These are phyloP conservation scores for Hexactinellida sp. DNA, from an alignment of 37 sponge, comb jelly and placozoan genomes.

Conservation along the genomic window DNA sequence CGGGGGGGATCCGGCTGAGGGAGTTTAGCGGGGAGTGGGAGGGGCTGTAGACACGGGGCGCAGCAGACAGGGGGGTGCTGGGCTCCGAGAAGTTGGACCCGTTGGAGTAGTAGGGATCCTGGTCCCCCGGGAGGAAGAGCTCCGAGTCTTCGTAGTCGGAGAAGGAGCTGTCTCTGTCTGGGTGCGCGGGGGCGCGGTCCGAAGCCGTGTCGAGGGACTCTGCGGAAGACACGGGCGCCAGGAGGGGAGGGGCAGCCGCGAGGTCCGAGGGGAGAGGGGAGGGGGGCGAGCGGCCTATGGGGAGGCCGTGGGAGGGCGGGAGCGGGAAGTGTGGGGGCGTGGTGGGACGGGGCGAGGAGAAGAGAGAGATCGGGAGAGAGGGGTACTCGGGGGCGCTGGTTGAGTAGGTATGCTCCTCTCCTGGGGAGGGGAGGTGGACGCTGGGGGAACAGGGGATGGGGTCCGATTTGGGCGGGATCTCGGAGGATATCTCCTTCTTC, in stretches of 20 bases:
- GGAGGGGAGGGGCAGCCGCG: background rate
- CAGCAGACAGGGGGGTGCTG: background rate
- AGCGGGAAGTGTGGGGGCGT: background rate
- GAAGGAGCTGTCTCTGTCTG: background rate
- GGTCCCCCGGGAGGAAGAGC: background rate
- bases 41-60: background rate
- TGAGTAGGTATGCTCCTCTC: conserved; percentile 4
- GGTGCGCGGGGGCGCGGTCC: background rate
- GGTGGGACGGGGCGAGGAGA: background rate
- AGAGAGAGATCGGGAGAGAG: background rate
- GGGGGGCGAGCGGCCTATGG: background rate
- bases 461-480: background rate
- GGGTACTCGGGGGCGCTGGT: background rate
- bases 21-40: background rate
- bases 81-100: background rate
- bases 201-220: background rate
- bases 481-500: conserved; percentile 28
- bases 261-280: background rate
- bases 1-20: background rate
- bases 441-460: background rate
- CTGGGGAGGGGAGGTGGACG: background rate
- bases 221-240: background rate
- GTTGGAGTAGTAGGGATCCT: background rate
- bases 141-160: background rate
- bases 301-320: background rate